Percentiles rank a stretch among this genome's conserved stretches.
Evolutionary conservation across 2,888 invertebrate species (phyloP).

Genomic region (Rhagonycha lutea): DNA sequence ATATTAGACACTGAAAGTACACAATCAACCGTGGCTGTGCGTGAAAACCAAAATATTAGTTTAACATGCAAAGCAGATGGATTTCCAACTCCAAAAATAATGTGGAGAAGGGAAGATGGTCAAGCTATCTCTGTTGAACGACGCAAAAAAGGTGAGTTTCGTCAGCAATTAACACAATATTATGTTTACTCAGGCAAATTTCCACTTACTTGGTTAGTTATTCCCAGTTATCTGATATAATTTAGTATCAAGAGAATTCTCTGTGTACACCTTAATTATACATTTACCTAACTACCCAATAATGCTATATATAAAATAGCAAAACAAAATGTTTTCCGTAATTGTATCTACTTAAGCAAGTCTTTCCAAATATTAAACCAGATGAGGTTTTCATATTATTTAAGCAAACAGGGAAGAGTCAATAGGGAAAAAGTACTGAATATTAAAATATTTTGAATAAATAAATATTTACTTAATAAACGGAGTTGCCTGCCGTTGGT

Average conservation of each 20-base stretch:
- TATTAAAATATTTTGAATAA: not conserved
- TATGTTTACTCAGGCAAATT: constrained; percentile 26
- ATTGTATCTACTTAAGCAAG: not conserved
- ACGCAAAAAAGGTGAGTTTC: constrained; percentile 77
- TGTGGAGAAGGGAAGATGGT: constrained; percentile 91
- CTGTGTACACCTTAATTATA: constrained; percentile 25
- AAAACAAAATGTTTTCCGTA: not conserved
- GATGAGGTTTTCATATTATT: not conserved
- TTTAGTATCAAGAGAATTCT: constrained; percentile 23
- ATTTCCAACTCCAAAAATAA: constrained; percentile 88
- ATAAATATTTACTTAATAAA: not conserved
- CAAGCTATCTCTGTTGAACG: constrained; percentile 83
- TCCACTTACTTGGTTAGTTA: constrained; percentile 28
- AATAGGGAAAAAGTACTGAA: not conserved
- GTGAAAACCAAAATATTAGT: constrained; percentile 93
- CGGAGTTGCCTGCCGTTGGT: constrained; percentile 38
- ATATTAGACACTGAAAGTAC: constrained; percentile 90
- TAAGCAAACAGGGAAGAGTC: not conserved
- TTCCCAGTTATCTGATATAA: constrained; percentile 27
- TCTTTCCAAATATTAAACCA: not conserved
- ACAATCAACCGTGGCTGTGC: constrained; percentile 87
- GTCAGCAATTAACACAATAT: constrained; percentile 27
- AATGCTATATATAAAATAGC: not conserved
- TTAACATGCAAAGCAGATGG: constrained; percentile 90
- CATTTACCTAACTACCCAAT: constrained; percentile 21